Conservation (phyloP, 2,113 vertebrate genomes). For the Canis aureus region DNA sequence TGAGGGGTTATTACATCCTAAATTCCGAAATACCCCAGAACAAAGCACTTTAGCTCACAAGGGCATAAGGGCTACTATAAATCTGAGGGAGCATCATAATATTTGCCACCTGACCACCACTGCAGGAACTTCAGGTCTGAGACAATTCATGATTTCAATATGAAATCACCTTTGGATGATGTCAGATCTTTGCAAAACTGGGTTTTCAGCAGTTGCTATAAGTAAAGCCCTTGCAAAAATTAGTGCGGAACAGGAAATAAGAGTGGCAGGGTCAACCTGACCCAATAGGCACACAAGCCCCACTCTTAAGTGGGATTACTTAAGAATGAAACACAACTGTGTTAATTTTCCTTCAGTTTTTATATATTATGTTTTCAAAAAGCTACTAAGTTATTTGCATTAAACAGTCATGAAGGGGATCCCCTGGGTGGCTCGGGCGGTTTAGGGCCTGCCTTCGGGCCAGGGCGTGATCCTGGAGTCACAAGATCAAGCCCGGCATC, state of each 20-base stretch:
- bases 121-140: not conserved
- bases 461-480: too few species aligned
- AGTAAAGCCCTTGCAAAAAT: not conserved
- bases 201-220: not conserved
- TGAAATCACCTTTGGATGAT: not conserved
- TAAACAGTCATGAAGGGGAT: not conserved
- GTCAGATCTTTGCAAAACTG: not conserved
- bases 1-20: not conserved
- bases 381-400: not conserved
- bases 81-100: not conserved
- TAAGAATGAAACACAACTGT: not conserved
- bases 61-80: not conserved
- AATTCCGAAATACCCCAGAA: not conserved
- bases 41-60: not conserved
- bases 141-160: not conserved
- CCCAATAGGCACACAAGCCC: not conserved
- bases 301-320: not conserved
- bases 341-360: not conserved
- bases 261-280: not conserved
- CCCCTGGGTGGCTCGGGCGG: too few species aligned
- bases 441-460: too few species aligned
- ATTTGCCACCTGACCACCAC: not conserved
- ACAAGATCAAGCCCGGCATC: too few species aligned
- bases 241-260: not conserved
- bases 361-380: not conserved